Base-by-base conservation (phyloP, 2,888 invertebrate species). In the Megastigmus dorsalis region DNA sequence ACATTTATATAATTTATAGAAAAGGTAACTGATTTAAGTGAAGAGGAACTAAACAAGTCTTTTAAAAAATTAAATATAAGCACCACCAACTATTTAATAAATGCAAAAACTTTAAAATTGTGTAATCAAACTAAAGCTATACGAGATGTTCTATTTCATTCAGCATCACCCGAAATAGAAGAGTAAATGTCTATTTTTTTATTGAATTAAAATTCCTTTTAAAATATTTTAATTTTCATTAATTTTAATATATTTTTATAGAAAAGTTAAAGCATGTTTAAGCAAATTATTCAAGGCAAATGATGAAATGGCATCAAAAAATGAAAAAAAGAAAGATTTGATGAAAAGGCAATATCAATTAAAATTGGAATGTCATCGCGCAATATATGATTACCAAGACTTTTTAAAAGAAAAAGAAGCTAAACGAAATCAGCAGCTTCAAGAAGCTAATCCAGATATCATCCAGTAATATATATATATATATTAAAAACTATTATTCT, bases 361-460 rank as follows among this genome's bases (percentile, higher is more conserved):
- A 41, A 80, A 79, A 74, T 45, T 79, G n/a, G 38, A 82, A 62
- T 80, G 79, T 41, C 77, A 78, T n/a, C 55, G 75, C 28, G 74
- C 73, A 3, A n/a, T 83, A 20, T 75, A 65, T 3, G 65, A 80
- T 0, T 74, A 84, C 20, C 72, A 79, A 23, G 66, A 67, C 0
- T 84, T 81, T 69, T 75, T 84, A 33, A 75, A 79, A 18, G 75
- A 81, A 18, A 77, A 80, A 41, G 78, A 82, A 18, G 67, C 62
- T 7, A 36, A 68, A 13, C 69, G 43, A 28, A 73, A 74, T 3
- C 13, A 76, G 28, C 76, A 65, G 5, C 74, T 84, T 7, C 48
- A 83, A 48, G 78, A 81, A 75, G 80, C 50, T 3, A 77, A 80
- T 76, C 84, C 84, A 33, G 30, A 63, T 28, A 48, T 79, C 13